Evolutionary conservation across 2,797 vertebrate species (phyloP), one percentile per base, ranked within the genome.

Genomic region (Eutrigla gurnardus): DNA sequence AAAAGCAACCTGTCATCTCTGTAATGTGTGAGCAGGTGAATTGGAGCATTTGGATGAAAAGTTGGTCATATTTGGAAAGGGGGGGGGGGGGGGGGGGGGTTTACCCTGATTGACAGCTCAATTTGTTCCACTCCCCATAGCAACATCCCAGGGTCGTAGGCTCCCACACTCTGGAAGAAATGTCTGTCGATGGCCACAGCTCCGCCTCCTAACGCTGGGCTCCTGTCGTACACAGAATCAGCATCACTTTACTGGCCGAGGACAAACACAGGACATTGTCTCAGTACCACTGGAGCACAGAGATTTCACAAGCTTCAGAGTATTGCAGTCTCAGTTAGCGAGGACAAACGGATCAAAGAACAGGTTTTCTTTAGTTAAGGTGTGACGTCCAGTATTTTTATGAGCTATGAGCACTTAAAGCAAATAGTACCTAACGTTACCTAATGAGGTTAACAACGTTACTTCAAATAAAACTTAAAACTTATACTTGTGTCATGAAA

Each of bases 21-120:
- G 33, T 55, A 37, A 47, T 10, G 36, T 7, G 40, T 63, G 25
- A 49, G 39, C 9, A 25, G 35, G 33, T n/a, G 43, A 53, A 43
- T 18, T 2, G 36, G n/a, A 75, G 15, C 40, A 37, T 60, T 70
- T 50, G 5, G 7, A 17, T 18, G 1, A 25, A 61, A 69, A 59
- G 33, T 4, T 67, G 11, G 63, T 14, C 0, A 7, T 32, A 59
- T 10, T 11, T 37, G 42, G 5, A 37, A 43, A 25, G 25, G 25
- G 25, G 25, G 25, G 2, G 25, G 25, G 25, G 25, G 25, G 25
- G n/a, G n/a, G n/a, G n/a, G n/a, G n/a, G 45, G 50, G 37, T 83
- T 87, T 95, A 98, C 97, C 94, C 95, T 95, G 88, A 97, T 94
- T 65, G 97, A 97, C 49, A 97, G 87, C 83, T 98, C 97, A 53